A percentile compares a stretch with the other conserved stretches of the same genome.
phyloP scores from a whole-genome alignment of 2,113 vertebrate genomes.

The Amblyornis subalaris region DNA sequence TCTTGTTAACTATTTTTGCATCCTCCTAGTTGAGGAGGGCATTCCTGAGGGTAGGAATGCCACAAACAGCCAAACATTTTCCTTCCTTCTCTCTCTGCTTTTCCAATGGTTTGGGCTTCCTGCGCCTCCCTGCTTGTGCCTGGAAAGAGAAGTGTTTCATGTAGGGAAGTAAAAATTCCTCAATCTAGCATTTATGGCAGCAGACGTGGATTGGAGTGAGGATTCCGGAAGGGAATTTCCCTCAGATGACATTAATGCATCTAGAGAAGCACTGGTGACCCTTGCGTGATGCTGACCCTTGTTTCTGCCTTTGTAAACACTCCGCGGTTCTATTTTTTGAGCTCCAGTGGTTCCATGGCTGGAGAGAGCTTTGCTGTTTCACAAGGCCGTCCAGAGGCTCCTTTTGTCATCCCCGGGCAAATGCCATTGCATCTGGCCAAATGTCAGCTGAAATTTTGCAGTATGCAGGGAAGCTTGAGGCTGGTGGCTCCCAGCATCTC shows the following conservation, averaged over 20 bases:
- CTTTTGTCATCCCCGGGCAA: not conserved
- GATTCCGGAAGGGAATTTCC: not conserved
- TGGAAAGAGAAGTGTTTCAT: fast-evolving
- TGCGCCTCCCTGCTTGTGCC: not conserved
- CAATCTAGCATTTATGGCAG: fast-evolving
- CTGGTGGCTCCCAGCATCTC: not conserved
- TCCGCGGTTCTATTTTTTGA: not conserved
- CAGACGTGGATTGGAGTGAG: not conserved
- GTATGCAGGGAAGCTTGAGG: not conserved
- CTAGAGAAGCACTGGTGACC: not conserved
- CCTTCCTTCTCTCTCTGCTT: not conserved
- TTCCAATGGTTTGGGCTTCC: fast-evolving
- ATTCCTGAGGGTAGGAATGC: fast-evolving
- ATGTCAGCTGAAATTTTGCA: not conserved
- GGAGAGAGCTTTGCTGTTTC: not conserved
- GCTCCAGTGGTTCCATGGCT: not conserved
- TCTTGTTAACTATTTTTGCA: fast-evolving
- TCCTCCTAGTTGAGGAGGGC: fast-evolving
- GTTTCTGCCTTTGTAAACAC: not conserved
- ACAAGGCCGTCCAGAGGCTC: not conserved
- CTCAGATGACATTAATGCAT: not conserved
- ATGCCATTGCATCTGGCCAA: not conserved
- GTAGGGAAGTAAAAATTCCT: not conserved
- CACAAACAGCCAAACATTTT: fast-evolving
- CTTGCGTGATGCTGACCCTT: not conserved